Base-by-base conservation (phyloP, 2,797 vertebrate species). In the Mormyrus proboscirostris region DNA sequence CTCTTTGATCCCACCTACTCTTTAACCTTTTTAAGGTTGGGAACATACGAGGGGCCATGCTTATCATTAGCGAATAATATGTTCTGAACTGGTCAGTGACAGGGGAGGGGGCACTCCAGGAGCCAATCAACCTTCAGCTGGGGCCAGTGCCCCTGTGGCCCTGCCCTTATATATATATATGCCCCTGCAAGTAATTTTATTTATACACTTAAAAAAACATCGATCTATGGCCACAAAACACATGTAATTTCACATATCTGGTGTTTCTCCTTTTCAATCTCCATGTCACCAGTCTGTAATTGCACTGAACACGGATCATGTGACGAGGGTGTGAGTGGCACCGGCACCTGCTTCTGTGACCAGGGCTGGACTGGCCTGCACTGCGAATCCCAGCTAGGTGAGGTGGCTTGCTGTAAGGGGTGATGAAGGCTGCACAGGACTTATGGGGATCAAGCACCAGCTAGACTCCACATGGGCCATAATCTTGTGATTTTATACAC, bases 331-430 rank as follows among this genome's bases (percentile, higher is more conserved):
- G 89, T 90, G 14, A 91, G 88, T 0, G 98, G 97, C 44, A 96
- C 95, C 0, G 98, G 98, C 1, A 90, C 89, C 3, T 99, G 98
- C 90, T 93, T 98, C 93, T 99, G 98, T 92, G 95, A 97, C 19
- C 92, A 93, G 0, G 97, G 97, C 76, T 99, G 98, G 98, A 97
- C 96, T 0, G 98, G 98, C 25, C 91, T n/a, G 2, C 94, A 90
- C 47, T 99, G 98, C 41, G 95, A 99, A 91, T 94, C 91, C 7
- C 93, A 93, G 79, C 91, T 95, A 93, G 96, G 98, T 99, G 91
- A 92, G 94, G 69, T 29, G 41, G 73, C 47, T 16, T 4, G 4
- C 33, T 10, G 0, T 29, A 22, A 8, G 49, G 47, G 83, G 22
- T 9, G 73, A 44, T 44, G 16, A 7, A 44, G 73, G 38, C 29